Evolutionary conservation across 2,888 invertebrate species (phyloP).

Genomic region (Drosophila tanythrix): DNA sequence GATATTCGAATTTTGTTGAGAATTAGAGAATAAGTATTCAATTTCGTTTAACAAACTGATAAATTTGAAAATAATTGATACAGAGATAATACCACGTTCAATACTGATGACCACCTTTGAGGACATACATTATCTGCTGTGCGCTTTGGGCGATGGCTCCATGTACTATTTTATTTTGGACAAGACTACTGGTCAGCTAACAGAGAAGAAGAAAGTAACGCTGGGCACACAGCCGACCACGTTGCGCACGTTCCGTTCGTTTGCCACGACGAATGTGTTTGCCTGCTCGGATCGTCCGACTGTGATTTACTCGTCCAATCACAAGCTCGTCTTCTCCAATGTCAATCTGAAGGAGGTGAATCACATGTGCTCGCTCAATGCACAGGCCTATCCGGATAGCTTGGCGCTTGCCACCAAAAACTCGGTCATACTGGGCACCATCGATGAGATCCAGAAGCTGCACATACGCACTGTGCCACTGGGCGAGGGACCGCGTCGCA

Average conservation of each 20-base stretch:
- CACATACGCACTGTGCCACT: conserved; percentile 98
- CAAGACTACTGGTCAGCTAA: conserved; percentile 89
- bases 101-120: conserved; percentile 97
- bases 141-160: conserved; percentile 98
- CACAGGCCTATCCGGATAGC: conserved; percentile 97
- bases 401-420: conserved; percentile 85
- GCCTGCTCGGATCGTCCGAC: conserved; percentile 99
- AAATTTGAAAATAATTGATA: neutral
- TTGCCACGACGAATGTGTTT: conserved; percentile 98
- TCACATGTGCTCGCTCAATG: conserved; percentile 99
- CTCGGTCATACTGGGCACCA: conserved; percentile 94
- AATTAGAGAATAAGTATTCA: neutral
- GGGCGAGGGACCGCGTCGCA: conserved; percentile 96
- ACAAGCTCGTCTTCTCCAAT: conserved; percentile 99
- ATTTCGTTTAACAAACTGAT: neutral
- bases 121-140: conserved; percentile 93
- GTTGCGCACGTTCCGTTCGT: conserved; percentile 93
- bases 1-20: neutral
- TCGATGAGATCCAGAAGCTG: conserved; percentile 99
- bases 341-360: conserved; percentile 97
- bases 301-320: conserved; percentile 99
- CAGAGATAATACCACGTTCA: conserved; percentile 98
- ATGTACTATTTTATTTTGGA: conserved; percentile 97
- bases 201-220: conserved; percentile 97
- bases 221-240: conserved; percentile 99